Conservation (phyloP, 2,113 vertebrate genomes). For the Pterophyllum scalare region DNA sequence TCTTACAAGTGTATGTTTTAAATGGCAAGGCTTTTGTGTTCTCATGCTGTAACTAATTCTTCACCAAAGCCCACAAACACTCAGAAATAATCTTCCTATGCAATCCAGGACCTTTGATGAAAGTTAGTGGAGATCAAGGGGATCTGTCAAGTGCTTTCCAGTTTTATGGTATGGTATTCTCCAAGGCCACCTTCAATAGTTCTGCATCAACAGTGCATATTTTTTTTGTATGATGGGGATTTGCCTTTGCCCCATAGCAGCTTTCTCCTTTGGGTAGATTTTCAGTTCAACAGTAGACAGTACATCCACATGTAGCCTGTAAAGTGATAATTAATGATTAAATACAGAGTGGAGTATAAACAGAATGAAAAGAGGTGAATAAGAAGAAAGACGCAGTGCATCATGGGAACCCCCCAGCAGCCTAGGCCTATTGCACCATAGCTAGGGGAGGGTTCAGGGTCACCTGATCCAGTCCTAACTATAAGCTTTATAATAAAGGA, state of each 20-base stretch:
- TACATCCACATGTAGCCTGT: not conserved
- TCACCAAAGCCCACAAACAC: constrained; percentile 80
- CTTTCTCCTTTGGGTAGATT: constrained; percentile 26
- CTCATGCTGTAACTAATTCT: constrained; percentile 80
- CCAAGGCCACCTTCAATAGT: constrained; percentile 61
- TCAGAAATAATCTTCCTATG: constrained; percentile 78
- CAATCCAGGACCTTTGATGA: constrained; percentile 81
- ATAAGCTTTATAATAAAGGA: too few relatives aligned
- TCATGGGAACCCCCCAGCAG: too few relatives aligned
- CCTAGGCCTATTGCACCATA: too few relatives aligned
- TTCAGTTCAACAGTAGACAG: constrained; percentile 12
- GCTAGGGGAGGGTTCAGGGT: too few relatives aligned
- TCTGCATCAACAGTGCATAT: constrained; percentile 50
- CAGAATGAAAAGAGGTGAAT: too few relatives aligned
- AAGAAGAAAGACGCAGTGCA: too few relatives aligned
- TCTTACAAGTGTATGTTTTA: constrained; percentile 51
- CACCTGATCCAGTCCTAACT: too few relatives aligned
- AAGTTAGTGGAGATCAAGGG: constrained; percentile 83
- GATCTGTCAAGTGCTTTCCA: constrained; percentile 81
- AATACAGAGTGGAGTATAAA: too few relatives aligned
- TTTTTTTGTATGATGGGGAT: constrained; percentile 39
- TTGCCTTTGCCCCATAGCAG: constrained; percentile 4
- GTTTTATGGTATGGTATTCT: constrained; percentile 70
- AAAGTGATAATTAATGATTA: too few relatives aligned
- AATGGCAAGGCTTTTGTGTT: constrained; percentile 69